Percentiles rank a stretch among this genome's conserved stretches.
Evolutionary conservation across 1,140 invertebrate species (phyloP).

Genomic region (Samia ricini): DNA sequence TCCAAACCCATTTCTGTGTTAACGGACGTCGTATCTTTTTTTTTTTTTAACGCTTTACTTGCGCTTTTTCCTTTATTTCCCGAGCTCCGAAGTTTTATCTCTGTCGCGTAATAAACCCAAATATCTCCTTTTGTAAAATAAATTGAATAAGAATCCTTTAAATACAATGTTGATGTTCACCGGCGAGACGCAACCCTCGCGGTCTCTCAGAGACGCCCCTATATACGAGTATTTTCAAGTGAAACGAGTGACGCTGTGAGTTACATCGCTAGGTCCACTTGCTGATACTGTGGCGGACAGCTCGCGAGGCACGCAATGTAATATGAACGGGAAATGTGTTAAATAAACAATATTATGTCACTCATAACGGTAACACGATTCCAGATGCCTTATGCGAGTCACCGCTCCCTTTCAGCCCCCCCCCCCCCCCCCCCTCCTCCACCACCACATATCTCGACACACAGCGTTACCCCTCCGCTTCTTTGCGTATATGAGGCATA

Average conservation of each 20-base stretch:
- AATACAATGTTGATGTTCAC: neutral
- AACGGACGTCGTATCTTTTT: neutral
- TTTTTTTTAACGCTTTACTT: neutral
- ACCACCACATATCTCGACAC: too few species aligned
- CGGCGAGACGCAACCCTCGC: neutral
- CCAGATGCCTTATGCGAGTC: too few species aligned
- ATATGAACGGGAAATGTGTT: neutral
- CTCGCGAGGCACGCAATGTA: neutral
- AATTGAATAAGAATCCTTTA: conserved; percentile 1
- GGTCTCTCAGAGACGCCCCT: neutral
- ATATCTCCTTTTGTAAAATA: neutral
- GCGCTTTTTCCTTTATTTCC: neutral
- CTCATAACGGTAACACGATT: neutral
- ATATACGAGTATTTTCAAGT: too few species aligned
- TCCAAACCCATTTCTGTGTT: neutral
- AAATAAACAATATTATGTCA: neutral
- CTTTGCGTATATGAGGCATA: too few species aligned
- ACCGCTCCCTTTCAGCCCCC: too few species aligned
- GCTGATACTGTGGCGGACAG: neutral
- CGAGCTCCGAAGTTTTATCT: neutral
- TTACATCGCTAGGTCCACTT: neutral
- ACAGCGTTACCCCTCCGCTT: too few species aligned
- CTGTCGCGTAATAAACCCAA: neutral
- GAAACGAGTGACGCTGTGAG: neutral
- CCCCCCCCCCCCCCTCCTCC: too few species aligned